A percentile compares a stretch with the other conserved stretches of the same genome.
Evolutionary conservation across 2,797 vertebrate genomes (phyloP).

Genomic region (Nothura maculosa): DNA sequence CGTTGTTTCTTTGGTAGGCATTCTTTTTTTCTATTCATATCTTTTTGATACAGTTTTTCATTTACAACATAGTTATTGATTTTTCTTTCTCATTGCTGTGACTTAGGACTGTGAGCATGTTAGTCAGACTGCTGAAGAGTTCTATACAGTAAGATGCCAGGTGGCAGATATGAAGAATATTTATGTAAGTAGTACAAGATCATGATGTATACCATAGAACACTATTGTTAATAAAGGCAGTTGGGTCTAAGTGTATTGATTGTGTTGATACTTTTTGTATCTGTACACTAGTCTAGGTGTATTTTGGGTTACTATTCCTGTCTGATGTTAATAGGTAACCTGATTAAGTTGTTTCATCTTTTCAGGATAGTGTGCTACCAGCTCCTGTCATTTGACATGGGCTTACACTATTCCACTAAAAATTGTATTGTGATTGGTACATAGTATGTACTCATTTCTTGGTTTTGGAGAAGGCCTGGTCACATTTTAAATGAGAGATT

Average conservation of each 20-base stretch:
- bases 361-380: not conserved
- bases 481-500: not conserved
- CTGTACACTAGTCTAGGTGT: not conserved
- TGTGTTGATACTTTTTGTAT: not conserved
- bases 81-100: not conserved
- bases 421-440: not conserved
- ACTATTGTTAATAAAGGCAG: not conserved
- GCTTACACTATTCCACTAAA: not conserved
- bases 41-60: not conserved
- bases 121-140: constrained; percentile 98
- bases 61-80: not conserved
- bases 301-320: not conserved
- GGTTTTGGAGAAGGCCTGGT: not conserved
- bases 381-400: not conserved
- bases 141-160: constrained; percentile 98
- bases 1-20: constrained; percentile 96
- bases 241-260: not conserved
- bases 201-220: not conserved
- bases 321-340: not conserved
- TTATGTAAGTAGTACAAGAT: constrained; percentile 88
- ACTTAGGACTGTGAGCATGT: constrained; percentile 97
- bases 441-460: not conserved
- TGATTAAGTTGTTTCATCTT: not conserved
- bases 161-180: constrained; percentile 99
- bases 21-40: not conserved